Base-by-base conservation (phyloP, 2,113 vertebrate genomes). In the Psophia crepitans region DNA sequence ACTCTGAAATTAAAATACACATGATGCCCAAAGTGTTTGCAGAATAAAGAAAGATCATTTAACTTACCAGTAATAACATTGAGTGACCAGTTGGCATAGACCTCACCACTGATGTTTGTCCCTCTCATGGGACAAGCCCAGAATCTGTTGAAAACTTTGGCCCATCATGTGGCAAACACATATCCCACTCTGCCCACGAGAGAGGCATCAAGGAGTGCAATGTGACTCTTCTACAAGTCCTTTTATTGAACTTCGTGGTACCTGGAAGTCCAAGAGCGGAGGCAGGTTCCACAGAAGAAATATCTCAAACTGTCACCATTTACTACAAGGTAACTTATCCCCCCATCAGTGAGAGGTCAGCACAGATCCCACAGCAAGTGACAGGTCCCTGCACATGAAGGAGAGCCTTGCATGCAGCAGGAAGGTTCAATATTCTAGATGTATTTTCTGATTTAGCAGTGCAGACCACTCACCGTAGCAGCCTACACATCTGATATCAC, bases 141-240 rank as follows among this genome's bases (percentile, higher is more conserved):
- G 37, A 65, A 70, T 18, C 22, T 28, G 19, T n/a, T 53, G 32
- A 75, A 89, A 82, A 54, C 27, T 58, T 70, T 20, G 3, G 14
- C 58, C 35, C 22, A 18, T 32, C 32, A 7, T 8, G 12, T 8
- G 19, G 22, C 2, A 19, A 65, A 54, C 2, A 3, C 9, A 12
- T 0, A 10, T 26, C 16, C 26, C 43, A 5, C 14, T 48, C 44
- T 51, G 19, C 35, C 21, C 41, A 57, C 0, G 0, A 61, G 4
- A 60, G 14, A 23, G 9, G 14, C 27, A 87, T 33, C 73, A n/a
- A 51, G 15, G 15, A 7, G 16, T 37, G 27, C 17, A 87, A 24
- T 12, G 6, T 30, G 11, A 43, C 14, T 68, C 30, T 58, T 79
- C 26, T 35, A 68, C 8, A 87, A 54, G 30, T 41, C 37, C 12